Evolutionary conservation across 2,113 vertebrate genomes (phyloP).

Genomic region (Lontra canadensis): DNA sequence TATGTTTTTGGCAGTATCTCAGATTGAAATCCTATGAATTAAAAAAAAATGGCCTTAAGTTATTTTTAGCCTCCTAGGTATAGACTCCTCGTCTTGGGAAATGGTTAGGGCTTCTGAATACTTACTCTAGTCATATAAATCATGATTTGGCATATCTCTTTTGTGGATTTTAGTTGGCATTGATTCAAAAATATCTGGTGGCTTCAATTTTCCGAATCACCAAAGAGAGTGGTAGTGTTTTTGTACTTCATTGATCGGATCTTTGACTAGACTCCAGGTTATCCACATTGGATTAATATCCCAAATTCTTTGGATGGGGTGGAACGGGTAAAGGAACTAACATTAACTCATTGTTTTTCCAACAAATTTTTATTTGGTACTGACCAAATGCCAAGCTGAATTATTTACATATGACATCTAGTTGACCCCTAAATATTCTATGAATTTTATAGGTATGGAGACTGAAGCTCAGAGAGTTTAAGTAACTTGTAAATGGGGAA

Average conservation of each 20-base stretch:
- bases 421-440: background rate
- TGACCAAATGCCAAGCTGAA: background rate
- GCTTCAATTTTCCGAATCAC: background rate
- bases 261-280: background rate
- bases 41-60: background rate
- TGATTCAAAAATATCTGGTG: background rate
- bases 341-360: background rate
- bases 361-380: background rate
- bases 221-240: background rate
- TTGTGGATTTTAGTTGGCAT: background rate
- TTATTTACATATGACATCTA: background rate
- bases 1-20: constrained; percentile 33
- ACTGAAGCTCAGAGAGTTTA: background rate
- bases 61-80: background rate
- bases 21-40: background rate
- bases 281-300: background rate
- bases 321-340: background rate
- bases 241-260: background rate
- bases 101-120: background rate
- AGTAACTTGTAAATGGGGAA: background rate
- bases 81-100: background rate
- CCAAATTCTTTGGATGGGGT: background rate
- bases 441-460: background rate
- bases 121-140: background rate
- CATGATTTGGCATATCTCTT: background rate